phyloP scores from a whole-genome alignment of 2,113 vertebrate genomes.

The Sorex fumeus region DNA sequence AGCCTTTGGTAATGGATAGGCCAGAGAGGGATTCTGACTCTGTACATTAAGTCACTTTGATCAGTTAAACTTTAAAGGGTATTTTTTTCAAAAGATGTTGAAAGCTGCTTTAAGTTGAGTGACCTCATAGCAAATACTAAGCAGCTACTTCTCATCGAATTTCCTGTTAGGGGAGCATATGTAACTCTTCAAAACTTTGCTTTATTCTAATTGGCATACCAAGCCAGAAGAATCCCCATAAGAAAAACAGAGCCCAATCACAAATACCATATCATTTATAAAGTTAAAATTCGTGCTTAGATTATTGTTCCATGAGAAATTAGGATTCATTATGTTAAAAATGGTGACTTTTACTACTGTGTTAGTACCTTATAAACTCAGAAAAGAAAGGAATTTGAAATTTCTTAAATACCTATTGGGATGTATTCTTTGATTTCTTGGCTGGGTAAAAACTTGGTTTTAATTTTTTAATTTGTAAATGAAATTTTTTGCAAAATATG shows the following conservation, averaged over 20 bases:
- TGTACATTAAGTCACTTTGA: constrained; percentile 29
- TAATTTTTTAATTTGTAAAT: background rate
- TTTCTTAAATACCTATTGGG: background rate
- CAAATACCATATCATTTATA: background rate
- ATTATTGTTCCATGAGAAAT: constrained; percentile 7
- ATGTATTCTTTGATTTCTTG: background rate
- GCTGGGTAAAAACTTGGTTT: background rate
- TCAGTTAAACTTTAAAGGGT: constrained; percentile 67
- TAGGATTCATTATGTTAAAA: background rate
- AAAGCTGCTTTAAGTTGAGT: constrained; percentile 73
- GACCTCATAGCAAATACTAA: constrained; percentile 67
- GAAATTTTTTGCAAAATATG: constrained; percentile 26
- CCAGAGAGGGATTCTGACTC: background rate
- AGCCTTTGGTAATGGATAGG: background rate
- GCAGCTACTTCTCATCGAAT: constrained; percentile 68
- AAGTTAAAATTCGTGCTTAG: constrained; percentile 37
- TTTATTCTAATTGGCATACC: constrained; percentile 47
- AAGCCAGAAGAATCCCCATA: constrained; percentile 12
- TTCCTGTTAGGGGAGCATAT: constrained; percentile 62
- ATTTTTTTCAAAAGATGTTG: constrained; percentile 68
- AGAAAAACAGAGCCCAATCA: background rate
- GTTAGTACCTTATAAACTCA: background rate
- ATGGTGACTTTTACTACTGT: background rate
- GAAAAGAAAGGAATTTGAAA: background rate
- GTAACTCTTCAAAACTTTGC: constrained; percentile 57